Evolutionary conservation across 64 coral and sea anemone species (phyloP).

Genomic region (Actinia equina): DNA sequence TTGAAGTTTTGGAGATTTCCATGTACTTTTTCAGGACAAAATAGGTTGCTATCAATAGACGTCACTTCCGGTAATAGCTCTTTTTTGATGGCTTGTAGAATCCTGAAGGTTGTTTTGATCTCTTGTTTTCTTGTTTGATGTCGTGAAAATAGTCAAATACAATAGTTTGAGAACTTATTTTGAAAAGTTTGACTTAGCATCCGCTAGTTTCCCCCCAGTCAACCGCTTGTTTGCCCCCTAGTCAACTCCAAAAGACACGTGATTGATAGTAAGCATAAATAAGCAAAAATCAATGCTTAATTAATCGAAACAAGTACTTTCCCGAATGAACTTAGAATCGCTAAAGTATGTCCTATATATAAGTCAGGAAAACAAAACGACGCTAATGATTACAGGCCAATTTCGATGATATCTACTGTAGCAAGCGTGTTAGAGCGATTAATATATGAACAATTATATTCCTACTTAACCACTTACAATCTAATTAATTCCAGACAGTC

Average conservation of each 20-base stretch:
- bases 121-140: too few species aligned
- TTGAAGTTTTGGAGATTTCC: too few species aligned
- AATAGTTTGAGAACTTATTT: too few species aligned
- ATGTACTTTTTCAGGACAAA: neutral
- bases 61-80: too few species aligned
- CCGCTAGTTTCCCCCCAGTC: too few species aligned
- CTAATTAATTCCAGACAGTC: neutral
- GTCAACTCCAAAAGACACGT: too few species aligned
- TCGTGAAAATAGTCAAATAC: too few species aligned
- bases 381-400: neutral
- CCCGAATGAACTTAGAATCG: neutral
- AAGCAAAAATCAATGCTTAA: neutral
- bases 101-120: too few species aligned
- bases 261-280: neutral
- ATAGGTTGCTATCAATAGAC: neutral
- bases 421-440: neutral
- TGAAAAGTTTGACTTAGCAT: too few species aligned
- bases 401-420: neutral
- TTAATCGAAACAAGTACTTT: neutral
- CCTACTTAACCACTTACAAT: neutral
- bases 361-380: neutral
- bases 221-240: too few species aligned
- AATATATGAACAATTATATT: neutral
- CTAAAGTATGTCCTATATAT: slow-evolving; percentile 10
- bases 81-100: too few species aligned